Conservation (phyloP, 2,888 invertebrate genomes). For the Latrodectus elegans region DNA sequence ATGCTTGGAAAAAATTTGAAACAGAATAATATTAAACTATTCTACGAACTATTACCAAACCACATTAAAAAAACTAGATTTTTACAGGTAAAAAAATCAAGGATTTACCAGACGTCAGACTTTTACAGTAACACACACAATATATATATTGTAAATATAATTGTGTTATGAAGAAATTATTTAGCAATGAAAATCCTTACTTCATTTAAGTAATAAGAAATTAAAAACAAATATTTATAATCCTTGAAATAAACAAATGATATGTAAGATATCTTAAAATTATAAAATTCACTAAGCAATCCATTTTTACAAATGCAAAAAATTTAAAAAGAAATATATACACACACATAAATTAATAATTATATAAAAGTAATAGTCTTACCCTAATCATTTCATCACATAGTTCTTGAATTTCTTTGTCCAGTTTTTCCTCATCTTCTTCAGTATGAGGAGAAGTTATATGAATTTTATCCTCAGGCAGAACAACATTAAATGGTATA, state of each 20-base stretch:
- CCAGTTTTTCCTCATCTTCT: slow-evolving; percentile 35
- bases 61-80: neutral
- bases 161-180: too few species aligned
- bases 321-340: too few species aligned
- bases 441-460: slow-evolving; percentile 25
- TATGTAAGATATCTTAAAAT: too few species aligned
- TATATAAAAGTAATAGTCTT: neutral
- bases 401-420: slow-evolving; percentile 38
- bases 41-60: neutral
- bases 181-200: too few species aligned
- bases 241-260: too few species aligned
- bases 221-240: too few species aligned
- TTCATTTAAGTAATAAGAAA: too few species aligned
- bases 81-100: neutral
- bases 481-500: slow-evolving; percentile 30
- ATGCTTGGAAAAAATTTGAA: too few species aligned
- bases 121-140: too few species aligned
- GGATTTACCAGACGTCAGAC: neutral
- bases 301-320: too few species aligned
- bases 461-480: slow-evolving; percentile 56
- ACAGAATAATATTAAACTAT: neutral
- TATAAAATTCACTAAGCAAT: too few species aligned
- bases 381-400: slow-evolving; percentile 21
- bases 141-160: too few species aligned
- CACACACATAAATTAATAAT: neutral